A percentile compares a stretch with the other conserved stretches of the same genome.
Evolutionary conservation across 2,113 vertebrate species (phyloP).

Genomic region (Indicator indicator): DNA sequence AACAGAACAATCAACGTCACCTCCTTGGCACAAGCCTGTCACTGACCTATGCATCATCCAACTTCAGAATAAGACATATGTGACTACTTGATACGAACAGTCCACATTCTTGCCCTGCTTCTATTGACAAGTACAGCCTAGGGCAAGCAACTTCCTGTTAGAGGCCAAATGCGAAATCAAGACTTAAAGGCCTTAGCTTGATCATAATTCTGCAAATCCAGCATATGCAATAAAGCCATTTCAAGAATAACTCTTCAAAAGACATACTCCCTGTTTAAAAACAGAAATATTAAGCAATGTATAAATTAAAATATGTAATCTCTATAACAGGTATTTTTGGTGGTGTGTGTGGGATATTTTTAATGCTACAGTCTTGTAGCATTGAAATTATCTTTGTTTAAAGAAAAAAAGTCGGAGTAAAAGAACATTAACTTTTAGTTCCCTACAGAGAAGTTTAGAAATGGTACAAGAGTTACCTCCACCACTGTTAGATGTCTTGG

Average conservation of each 20-base stretch:
- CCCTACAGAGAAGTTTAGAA: rapidly evolving
- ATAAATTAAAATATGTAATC: not conserved
- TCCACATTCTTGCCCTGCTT: not conserved
- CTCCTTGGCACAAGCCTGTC: not conserved
- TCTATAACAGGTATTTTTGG: not conserved
- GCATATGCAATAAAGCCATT: not conserved
- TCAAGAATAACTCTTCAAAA: not conserved
- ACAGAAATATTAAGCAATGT: not conserved
- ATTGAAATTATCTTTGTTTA: not conserved
- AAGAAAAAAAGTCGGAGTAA: not conserved
- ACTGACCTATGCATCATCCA: not conserved
- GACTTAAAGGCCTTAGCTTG: not conserved
- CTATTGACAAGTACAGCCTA: not conserved
- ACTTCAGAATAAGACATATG: not conserved
- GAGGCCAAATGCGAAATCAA: not conserved
- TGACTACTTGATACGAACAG: not conserved
- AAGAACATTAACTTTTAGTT: not conserved
- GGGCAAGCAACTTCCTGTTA: not conserved
- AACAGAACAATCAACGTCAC: not conserved
- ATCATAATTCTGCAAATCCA: not conserved
- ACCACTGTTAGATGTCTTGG: not conserved
- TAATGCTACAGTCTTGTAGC: not conserved
- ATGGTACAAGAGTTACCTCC: not conserved
- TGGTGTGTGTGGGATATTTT: not conserved
- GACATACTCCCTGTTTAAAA: not conserved